Percentiles rank a stretch among this genome's conserved stretches.
Evolutionary conservation across 2,113 vertebrate species (phyloP).

Genomic region (Microcebus murinus): DNA sequence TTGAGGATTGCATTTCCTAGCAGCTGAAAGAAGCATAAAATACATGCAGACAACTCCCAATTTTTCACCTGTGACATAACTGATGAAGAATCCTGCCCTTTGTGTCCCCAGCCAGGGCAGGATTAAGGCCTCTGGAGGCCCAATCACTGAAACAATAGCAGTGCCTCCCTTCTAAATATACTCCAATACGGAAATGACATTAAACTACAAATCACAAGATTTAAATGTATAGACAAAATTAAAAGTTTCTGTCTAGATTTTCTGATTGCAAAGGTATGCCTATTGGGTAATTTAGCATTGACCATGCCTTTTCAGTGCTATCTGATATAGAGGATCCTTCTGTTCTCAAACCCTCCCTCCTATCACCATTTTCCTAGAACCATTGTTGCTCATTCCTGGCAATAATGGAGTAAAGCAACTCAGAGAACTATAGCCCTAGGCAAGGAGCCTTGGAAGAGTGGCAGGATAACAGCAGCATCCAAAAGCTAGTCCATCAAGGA

Average conservation of each 20-base stretch:
- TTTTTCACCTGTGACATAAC: constrained; percentile 44
- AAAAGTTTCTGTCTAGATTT: background rate
- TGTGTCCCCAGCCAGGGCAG: background rate
- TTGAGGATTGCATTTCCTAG: constrained; percentile 58
- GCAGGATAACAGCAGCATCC: background rate
- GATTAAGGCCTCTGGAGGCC: background rate
- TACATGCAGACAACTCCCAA: background rate
- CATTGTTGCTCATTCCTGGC: background rate
- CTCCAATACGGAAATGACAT: background rate
- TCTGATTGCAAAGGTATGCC: background rate
- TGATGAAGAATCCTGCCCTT: background rate
- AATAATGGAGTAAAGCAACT: background rate
- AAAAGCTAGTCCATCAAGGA: background rate
- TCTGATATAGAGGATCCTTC: background rate
- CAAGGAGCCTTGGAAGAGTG: accelerated
- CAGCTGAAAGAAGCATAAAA: constrained; percentile 64
- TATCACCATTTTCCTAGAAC: background rate
- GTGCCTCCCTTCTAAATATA: background rate
- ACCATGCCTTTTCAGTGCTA: background rate
- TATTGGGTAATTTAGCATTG: background rate
- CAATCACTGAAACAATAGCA: background rate
- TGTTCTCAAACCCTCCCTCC: background rate
- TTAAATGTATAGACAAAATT: background rate
- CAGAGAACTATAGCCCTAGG: background rate
- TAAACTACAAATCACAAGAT: background rate